Conservation (phyloP, 2,797 vertebrate genomes). For the Catamblyrhynchus diadema region DNA sequence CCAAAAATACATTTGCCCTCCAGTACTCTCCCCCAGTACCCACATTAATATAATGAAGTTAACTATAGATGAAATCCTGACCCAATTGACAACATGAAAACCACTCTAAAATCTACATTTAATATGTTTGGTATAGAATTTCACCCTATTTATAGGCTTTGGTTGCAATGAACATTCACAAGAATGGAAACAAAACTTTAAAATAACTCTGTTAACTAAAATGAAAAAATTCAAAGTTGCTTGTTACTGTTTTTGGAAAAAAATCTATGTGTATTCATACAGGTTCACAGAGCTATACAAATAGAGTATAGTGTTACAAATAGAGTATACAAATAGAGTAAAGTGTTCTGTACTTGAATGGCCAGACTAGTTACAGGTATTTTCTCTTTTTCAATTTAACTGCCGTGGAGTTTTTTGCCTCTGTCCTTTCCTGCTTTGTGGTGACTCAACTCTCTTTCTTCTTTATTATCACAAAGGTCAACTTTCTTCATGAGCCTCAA, state of each 20-base stretch:
- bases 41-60: neutral
- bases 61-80: neutral
- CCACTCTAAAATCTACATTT: neutral
- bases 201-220: neutral
- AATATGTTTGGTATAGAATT: neutral
- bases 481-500: neutral
- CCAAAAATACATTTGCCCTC: constrained; percentile 25
- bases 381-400: neutral
- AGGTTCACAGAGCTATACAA: neutral
- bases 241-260: neutral
- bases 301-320: neutral
- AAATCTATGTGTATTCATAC: neutral
- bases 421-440: neutral
- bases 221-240: neutral
- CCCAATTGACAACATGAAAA: neutral
- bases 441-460: neutral
- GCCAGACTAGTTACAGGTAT: neutral
- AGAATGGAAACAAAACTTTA: neutral
- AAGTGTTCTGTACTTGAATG: neutral
- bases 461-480: neutral
- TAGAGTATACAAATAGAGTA: neutral
- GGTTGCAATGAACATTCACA: neutral
- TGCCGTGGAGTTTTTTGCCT: neutral
- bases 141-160: neutral
- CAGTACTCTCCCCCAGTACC: neutral